Evolutionary conservation across 35 echinoderm and acorn worm genomes (phyloP), one percentile per base, ranked within the genome.

Genomic region (Apostichopus japonicus): DNA sequence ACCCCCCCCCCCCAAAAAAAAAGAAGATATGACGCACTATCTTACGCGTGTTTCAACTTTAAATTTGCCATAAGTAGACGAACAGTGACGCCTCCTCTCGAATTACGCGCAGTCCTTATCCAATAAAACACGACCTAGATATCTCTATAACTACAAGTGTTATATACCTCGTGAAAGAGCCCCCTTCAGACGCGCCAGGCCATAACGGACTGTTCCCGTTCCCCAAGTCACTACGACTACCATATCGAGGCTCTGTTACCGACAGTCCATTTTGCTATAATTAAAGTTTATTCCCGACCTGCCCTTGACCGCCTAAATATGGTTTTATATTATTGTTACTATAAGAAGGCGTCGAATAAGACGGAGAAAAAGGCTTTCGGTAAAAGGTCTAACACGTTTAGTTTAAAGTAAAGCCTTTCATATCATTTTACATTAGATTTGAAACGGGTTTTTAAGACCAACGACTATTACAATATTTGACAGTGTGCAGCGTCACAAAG

Each of bases 241-340:
- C 33, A 44, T 44, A 44, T 44, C n/a, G n/a, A 19, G 17, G n/a
- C 71, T 59, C 17, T 58, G 22, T 23, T 54, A 23, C 81, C 81
- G 81, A 84, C 81, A 84, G 81, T 17, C 53, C 54, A 19, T 22
- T 57, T 57, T 10, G 16, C 81, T 16, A n/a, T 84, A 84, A 84
- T 84, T 84, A 19, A 80, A 57, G 54, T 24, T 84, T 22, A 84
- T 84, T 22, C 9, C 55, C 81, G 54, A 22, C 56, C 21, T 22
- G 81, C 81, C 81, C 81, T 84, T 84, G 81, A 84, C 81, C 81
- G 81, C 81, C 57, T 57, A 57, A 84, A 84, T 84, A 58, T n/a
- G 81, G 53, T 84, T 84, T 80, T 33, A 53, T 54, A 80, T 17
- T 27, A 27, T 27, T 61, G 13, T 61, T 10, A 27, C 78, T 80